Evolutionary conservation across 2,797 vertebrate species (phyloP), one percentile per base, ranked within the genome.

Genomic region (Psittacula echo): DNA sequence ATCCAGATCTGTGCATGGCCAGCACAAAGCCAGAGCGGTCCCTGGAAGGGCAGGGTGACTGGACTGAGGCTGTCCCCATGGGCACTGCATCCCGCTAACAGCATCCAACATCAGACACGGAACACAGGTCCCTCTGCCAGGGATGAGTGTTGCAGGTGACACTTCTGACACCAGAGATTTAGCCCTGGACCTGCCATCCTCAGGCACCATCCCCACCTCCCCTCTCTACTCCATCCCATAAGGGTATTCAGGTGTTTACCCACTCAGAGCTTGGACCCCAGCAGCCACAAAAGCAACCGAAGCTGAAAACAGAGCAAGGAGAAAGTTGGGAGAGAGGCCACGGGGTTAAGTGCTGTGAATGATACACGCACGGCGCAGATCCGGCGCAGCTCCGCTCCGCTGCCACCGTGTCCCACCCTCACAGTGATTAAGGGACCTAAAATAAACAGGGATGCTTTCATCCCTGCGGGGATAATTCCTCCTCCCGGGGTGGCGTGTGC

Each of bases 351-450:
- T 44, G 72, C 65, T 53, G 62, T 10, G 75, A 51, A 4, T 0
- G 7, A 67, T 44, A 32, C 16, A 2, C 0, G 1, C 23, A 22
- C 1, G 11, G 70, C 47, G 32, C 0, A 0, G 71, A 32, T 44
- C 56, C 1, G 3, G 72, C 12, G 5, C 75, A 34, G 65, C 39
- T 58, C 50, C 0, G 0, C 71, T 64, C 42, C 0, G 1, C 75
- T 85, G 51, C 75, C 73, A 61, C 62, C 7, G 0, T 0, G 0
- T 61, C 71, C 58, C 42, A 22, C 64, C 82, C 44, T 64, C 37
- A 14, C 3, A 3, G 60, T 37, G 71, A 87, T 56, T 37, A 73
- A 74, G 7, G 29, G 61, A 85, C 58, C 41, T 86, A 73, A 90
- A 94, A 82, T 76, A 88, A 91, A 76, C 5, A 39, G 37, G 47